A percentile compares a stretch with the other conserved stretches of the same genome.
These are phyloP conservation scores for Athalia rosae DNA, from an alignment of 2,888 invertebrate genomes.

Conservation along the genomic window DNA sequence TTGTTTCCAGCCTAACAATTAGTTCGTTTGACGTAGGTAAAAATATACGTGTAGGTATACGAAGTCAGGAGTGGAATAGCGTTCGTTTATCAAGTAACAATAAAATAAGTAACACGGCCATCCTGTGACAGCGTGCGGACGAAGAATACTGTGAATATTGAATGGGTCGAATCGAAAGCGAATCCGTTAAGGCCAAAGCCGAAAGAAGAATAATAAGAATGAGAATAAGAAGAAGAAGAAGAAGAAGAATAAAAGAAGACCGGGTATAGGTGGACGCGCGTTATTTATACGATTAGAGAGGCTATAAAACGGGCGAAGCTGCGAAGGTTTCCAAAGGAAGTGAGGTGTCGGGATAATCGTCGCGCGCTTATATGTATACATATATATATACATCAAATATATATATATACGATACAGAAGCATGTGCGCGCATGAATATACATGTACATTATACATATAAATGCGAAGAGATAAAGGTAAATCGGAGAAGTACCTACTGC, in stretches of 20 bases:
- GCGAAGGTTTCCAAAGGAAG: not conserved
- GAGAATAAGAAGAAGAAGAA: not conserved
- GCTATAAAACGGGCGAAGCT: not conserved
- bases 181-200: constrained; percentile 19
- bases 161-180: constrained; percentile 19
- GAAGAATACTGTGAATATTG: constrained; percentile 16
- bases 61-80: too few species aligned
- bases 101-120: constrained; percentile 30
- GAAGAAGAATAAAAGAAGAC: not conserved
- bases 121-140: constrained; percentile 1
- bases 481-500: constrained; percentile 2
- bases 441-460: not conserved
- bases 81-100: not conserved
- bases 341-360: not conserved
- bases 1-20: too few species aligned
- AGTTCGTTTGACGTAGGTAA: too few species aligned
- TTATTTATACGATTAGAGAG: not conserved
- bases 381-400: not conserved
- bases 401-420: not conserved
- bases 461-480: constrained; percentile 17
- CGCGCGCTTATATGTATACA: too few species aligned
- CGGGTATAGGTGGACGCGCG: not conserved
- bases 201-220: not conserved
- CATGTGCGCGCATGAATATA: not conserved
- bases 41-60: too few species aligned